Conservation (phyloP, 1,140 invertebrate genomes). For the Eriocheir sinensis region DNA sequence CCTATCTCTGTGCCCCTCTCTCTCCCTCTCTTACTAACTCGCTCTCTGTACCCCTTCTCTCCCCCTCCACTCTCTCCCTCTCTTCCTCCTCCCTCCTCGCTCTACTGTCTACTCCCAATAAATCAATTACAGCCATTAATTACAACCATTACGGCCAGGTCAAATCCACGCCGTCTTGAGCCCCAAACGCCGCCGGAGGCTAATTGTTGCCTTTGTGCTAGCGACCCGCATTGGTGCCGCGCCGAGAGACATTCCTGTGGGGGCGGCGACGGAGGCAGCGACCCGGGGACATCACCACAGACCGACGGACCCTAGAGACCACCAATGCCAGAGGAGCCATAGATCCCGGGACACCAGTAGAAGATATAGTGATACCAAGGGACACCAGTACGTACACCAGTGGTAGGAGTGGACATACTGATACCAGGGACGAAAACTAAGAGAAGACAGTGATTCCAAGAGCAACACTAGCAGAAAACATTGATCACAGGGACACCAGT, state of each 20-base stretch:
- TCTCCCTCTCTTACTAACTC: not conserved
- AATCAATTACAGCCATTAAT: constrained; percentile 57
- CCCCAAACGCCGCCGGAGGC: not conserved
- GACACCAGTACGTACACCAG: no score
- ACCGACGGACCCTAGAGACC: no score
- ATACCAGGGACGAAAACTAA: no score
- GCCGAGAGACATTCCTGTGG: not conserved
- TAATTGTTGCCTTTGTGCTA: constrained; percentile 16
- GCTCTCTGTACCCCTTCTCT: not conserved
- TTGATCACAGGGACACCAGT: no score
- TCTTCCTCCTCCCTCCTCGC: no score
- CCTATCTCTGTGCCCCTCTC: not conserved
- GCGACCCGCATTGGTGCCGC: not conserved
- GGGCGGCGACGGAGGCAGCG: not conserved
- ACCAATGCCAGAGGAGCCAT: no score
- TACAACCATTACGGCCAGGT: constrained; percentile 48
- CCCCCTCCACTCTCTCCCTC: not conserved
- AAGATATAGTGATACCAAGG: no score
- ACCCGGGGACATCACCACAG: no score
- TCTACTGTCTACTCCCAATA: constrained; percentile 13
- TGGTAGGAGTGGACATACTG: no score
- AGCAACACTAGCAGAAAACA: no score
- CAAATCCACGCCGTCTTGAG: constrained; percentile 19
- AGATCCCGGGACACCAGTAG: no score
- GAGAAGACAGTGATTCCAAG: no score